These are phyloP conservation scores for Pelochelys cantorii DNA, from an alignment of 2,797 vertebrate species.

Conservation along the genomic window DNA sequence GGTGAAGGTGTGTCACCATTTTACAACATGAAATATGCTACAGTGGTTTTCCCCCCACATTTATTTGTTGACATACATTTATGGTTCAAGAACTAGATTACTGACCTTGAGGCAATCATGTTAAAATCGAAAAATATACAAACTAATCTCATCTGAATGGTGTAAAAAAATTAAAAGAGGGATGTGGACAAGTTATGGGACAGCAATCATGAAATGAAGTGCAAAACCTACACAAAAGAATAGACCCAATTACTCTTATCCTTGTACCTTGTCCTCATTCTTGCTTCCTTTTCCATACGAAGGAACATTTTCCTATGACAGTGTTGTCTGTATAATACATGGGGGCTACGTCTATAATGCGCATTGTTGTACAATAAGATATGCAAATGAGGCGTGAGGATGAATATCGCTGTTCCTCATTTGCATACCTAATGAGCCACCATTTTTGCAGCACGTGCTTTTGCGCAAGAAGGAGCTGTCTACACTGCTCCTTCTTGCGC, in stretches of 20 bases:
- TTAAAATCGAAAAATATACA: neutral
- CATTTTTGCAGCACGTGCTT: too few species aligned
- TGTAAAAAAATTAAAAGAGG: neutral
- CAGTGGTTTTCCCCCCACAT: neutral
- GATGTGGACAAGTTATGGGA: neutral
- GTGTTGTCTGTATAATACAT: neutral
- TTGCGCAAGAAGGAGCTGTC: too few species aligned
- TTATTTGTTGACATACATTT: neutral
- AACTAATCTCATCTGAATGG: neutral
- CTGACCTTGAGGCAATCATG: neutral
- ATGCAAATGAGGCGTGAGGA: too few species aligned
- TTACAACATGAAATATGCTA: neutral
- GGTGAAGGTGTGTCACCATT: neutral
- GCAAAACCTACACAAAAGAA: neutral
- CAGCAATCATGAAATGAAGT: fast-evolving
- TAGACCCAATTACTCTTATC: neutral
- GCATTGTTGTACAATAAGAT: too few species aligned
- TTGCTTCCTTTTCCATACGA: neutral
- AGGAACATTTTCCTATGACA: fast-evolving
- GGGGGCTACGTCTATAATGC: too few species aligned
- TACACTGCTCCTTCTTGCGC: too few species aligned
- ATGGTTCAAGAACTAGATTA: neutral
- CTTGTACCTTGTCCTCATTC: fast-evolving
- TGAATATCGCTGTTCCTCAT: too few species aligned
- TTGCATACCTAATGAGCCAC: too few species aligned